Base-by-base conservation (phyloP, 2,113 vertebrate genomes). In the Poeciliopsis occidentalis region DNA sequence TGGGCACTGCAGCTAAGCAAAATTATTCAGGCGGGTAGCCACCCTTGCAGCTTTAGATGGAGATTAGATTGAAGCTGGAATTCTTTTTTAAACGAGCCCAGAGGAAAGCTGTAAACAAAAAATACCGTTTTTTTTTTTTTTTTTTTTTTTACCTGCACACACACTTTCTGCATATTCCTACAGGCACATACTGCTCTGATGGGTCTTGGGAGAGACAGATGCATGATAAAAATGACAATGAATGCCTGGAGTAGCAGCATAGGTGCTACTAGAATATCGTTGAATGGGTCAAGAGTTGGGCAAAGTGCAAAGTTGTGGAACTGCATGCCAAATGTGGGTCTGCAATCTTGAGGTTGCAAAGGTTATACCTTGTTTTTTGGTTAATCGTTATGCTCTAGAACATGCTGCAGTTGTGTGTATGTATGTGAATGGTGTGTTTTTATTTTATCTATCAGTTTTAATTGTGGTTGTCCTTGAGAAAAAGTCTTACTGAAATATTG, bases 21-120 rank as follows among this genome's bases (percentile, higher is more conserved):
- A 68, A 86, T 90, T 84, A 90, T 85, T 89, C 86, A 83, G 84
- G 87, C 51, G 62, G 78, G 65, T 12, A 29, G 82, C 85, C 84
- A 88, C 80, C 71, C 57, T 54, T 64, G 76, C 75, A 80, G 82
- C 86, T 87, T 90, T 88, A 90, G 88, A 92, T 89, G 79, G 81
- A 93, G 89, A 92, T 92, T 85, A 87, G 81, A 90, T 92, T 85
- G 66, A 79, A 90, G 60, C 71, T 60, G 71, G 88, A 88, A 91
- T 80, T 80, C 80, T 54, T 74, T 86, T 91, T 91, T 85, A 92
- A 90, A 87, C 32, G 66, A 82, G 75, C 80, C 88, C 76, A 85
- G 85, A 90, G 89, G 79, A 91, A 76, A 73, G 83, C 78, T 83
- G 85, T 90, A 91, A 93, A 94, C 88, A 89, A 83, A 86, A 78